These are phyloP conservation scores for Choloepus hoffmanni DNA, from an alignment of 2,113 vertebrate genomes.

Conservation along the genomic window DNA sequence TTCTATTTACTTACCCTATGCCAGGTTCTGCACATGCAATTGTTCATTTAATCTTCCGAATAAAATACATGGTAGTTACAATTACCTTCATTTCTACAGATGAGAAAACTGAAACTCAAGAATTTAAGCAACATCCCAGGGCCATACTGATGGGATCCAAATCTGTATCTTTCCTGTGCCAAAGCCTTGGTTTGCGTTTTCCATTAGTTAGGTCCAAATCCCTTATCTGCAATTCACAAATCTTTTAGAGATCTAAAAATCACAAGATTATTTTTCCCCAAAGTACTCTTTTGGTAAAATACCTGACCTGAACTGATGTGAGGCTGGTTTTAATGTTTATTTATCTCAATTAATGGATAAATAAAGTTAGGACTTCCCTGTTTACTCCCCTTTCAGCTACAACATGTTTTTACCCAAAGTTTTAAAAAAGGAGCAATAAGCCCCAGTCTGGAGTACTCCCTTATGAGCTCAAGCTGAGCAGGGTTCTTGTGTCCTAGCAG, in stretches of 20 bases:
- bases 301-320: neutral
- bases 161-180: neutral
- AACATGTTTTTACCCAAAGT: neutral
- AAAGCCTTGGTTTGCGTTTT: neutral
- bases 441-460: neutral
- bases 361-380: neutral
- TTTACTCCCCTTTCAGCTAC: neutral
- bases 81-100: neutral
- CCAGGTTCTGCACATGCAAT: neutral
- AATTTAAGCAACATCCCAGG: neutral
- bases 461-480: accelerated
- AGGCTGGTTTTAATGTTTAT: neutral
- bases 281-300: neutral
- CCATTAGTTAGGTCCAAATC: neutral
- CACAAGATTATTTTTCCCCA: neutral
- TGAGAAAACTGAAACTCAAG: slow-evolving; percentile 8
- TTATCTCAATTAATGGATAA: neutral
- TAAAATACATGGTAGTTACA: neutral
- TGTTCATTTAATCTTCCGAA: neutral
- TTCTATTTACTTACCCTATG: neutral
- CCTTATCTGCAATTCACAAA: slow-evolving; percentile 1
- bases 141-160: neutral
- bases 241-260: slow-evolving; percentile 13
- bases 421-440: slow-evolving; percentile 9
- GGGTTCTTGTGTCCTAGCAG: neutral